Conservation (phyloP, 2,888 invertebrate species). For the Hermaeophaga mercurialis region DNA sequence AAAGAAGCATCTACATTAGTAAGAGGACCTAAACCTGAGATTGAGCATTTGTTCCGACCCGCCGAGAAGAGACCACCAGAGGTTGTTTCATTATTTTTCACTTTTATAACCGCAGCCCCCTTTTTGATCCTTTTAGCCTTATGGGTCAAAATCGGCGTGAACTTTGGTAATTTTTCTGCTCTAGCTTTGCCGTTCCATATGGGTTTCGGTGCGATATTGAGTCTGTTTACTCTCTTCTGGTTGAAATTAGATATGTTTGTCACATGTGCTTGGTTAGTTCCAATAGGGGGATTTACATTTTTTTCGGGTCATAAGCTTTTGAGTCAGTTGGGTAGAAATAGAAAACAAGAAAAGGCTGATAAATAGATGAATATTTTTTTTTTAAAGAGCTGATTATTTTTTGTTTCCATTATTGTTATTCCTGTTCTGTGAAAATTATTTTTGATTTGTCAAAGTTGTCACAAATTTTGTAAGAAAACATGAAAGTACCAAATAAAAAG, state of each 20-base stretch:
- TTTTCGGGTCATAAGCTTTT: slow-evolving; percentile 91
- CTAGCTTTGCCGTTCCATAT: slow-evolving; percentile 89
- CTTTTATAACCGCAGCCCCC: slow-evolving; percentile 79
- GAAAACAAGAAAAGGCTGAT: slow-evolving; percentile 40
- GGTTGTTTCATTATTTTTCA: slow-evolving; percentile 88
- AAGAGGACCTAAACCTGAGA: slow-evolving; percentile 65
- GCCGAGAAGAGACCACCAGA: slow-evolving; percentile 91
- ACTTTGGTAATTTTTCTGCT: slow-evolving; percentile 80
- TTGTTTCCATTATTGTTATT: slow-evolving; percentile 7
- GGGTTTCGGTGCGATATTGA: slow-evolving; percentile 86
- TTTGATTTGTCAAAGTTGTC: slow-evolving; percentile 12
- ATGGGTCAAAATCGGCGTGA: slow-evolving; percentile 88
- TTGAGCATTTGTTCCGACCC: slow-evolving; percentile 84
- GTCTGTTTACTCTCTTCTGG: slow-evolving; percentile 91
- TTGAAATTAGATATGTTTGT: slow-evolving; percentile 94
- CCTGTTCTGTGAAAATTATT: slow-evolving; percentile 11
- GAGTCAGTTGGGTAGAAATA: slow-evolving; percentile 69
- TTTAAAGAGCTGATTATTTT: slow-evolving; percentile 7
- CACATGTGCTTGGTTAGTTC: slow-evolving; percentile 86
- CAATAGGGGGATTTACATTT: slow-evolving; percentile 88
- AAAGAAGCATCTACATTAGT: slow-evolving; percentile 38
- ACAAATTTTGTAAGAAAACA: slow-evolving; percentile 23
- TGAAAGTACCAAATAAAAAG: slow-evolving; percentile 18
- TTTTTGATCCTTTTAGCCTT: slow-evolving; percentile 79
- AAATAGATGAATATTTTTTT: slow-evolving; percentile 27